Base-by-base conservation (phyloP, 2,113 vertebrate species). In the Cyanoramphus novaezelandiae region DNA sequence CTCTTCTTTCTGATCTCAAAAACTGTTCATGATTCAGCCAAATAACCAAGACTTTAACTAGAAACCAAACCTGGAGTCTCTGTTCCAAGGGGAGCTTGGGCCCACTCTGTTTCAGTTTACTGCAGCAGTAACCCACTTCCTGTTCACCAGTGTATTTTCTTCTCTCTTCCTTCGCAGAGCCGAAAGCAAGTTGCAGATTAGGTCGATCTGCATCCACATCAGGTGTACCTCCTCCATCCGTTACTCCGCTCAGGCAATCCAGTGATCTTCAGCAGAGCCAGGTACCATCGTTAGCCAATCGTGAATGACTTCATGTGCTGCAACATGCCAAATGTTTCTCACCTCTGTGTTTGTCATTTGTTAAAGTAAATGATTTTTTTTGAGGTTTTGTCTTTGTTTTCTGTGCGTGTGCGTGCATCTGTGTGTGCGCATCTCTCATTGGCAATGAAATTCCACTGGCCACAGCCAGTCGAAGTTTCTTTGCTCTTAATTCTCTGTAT, bases 141-240 rank as follows among this genome's bases (percentile, higher is more conserved):
- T 63, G 39, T 5, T 95, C 52, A 87, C 11, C 10, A 52, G 6
- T 29, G 86, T 13, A 1, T 62, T 71, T 44, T 90, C 9, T 93
- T 53, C 71, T 79, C 37, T 35, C 20, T 82, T 75, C 70, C 41
- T 96, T 57, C 19, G 1, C 95, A 99, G 99, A 99, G 86, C 92
- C 98, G 27, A 99, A 99, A 97, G 93, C 97, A 1, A 98, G 97
- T 43, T 99, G 98, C 98, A 99, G 99, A 76, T 96, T 99, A 3
- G 99, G 99, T 39, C 98, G 99, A 12, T 99, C 99, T 8, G 99
- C 99, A 0, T 99, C 99, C 7, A 99, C 99, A 0, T 99, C 99
- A 63, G 99, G 99, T 94, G 99, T 99, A 96, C 98, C 99, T 96
- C 99, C 99, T 79, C 96, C 99, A 0, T 98, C 98, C 5, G 98